A percentile compares a stretch with the other conserved stretches of the same genome.
phyloP scores from a whole-genome alignment of 2,113 vertebrate genomes.

The Pelobates fuscus region DNA sequence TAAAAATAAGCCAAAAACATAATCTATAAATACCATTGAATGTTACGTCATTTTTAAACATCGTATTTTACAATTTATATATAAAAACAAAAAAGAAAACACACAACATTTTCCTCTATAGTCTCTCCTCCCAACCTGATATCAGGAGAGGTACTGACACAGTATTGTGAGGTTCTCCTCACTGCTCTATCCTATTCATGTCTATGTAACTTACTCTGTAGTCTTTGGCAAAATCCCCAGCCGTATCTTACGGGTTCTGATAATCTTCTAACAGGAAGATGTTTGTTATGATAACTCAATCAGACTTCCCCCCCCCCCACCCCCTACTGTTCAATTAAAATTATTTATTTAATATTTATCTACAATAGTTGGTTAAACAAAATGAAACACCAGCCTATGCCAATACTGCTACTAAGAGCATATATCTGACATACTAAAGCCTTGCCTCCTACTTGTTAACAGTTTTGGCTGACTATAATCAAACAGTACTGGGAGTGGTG shows the following conservation, averaged over 20 bases:
- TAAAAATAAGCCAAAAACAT: no score
- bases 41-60: no score
- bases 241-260: slow-evolving; percentile 11
- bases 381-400: slow-evolving; percentile 2
- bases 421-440: background rate
- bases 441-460: background rate
- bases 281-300: slow-evolving; percentile 37
- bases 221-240: background rate
- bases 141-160: no score
- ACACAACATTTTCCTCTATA: no score
- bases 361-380: slow-evolving; percentile 26
- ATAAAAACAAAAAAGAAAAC: no score
- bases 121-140: no score
- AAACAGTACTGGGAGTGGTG: no score
- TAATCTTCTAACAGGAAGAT: slow-evolving; percentile 29
- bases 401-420: slow-evolving; percentile 12
- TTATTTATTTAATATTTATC: slow-evolving; percentile 35
- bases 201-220: background rate
- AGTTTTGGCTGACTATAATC: background rate
- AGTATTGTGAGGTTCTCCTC: background rate
- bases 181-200: background rate
- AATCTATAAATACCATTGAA: no score
- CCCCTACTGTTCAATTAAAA: slow-evolving; percentile 31
- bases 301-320: background rate
- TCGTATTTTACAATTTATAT: no score